Conservation (phyloP, 2,797 vertebrate genomes). For the Acropternis orthonyx region DNA sequence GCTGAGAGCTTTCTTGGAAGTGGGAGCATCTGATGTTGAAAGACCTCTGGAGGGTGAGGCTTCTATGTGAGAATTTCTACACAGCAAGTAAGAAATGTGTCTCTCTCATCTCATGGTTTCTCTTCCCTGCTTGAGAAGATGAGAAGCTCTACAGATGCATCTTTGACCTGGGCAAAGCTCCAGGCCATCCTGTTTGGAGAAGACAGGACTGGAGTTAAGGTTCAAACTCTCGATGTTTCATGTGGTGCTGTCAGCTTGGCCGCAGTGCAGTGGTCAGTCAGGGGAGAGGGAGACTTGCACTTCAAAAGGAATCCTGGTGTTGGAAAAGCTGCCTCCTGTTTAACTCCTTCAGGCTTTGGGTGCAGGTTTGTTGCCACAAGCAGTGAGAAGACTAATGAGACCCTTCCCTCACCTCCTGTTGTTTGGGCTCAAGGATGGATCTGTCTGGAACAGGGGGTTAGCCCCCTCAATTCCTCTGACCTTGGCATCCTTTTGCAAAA, state of each 20-base stretch:
- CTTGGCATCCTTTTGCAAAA: neutral
- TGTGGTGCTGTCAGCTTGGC: neutral
- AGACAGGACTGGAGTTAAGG: neutral
- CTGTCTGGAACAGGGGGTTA: neutral
- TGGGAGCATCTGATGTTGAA: neutral
- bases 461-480: neutral
- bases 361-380: neutral
- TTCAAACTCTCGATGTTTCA: neutral
- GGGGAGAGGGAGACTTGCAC: neutral
- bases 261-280: neutral
- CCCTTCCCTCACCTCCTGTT: fast-evolving
- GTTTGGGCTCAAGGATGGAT: neutral
- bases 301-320: neutral
- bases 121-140: neutral
- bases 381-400: neutral
- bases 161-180: neutral
- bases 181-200: neutral
- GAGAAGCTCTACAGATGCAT: neutral
- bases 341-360: neutral
- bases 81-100: neutral
- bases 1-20: neutral
- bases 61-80: neutral
- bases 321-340: neutral
- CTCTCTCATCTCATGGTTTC: neutral
- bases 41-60: neutral